phyloP scores from a whole-genome alignment of 2,888 invertebrate species.

The Cetonia aurata region DNA sequence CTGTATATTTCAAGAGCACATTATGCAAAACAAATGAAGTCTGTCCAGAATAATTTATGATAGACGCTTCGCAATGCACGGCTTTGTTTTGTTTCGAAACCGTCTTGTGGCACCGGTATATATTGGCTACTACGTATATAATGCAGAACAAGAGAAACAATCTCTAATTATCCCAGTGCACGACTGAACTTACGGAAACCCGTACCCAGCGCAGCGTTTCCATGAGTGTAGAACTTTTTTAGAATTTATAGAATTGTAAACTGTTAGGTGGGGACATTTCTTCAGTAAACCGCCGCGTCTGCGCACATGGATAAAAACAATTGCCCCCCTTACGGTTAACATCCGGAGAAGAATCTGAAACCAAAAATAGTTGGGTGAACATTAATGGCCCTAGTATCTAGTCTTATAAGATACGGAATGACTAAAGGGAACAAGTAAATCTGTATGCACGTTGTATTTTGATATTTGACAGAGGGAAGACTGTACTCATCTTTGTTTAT shows the following conservation, averaged over 20 bases:
- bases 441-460: no score
- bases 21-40: conserved; percentile 33
- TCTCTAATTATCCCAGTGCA: conserved; percentile 33
- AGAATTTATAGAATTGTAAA: conserved; percentile 14
- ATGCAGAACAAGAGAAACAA: conserved; percentile 16
- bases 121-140: neutral
- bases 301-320: neutral
- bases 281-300: conserved; percentile 11
- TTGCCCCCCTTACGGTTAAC: conserved; percentile 20
- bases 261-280: conserved; percentile 10
- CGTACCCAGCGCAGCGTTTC: conserved; percentile 5
- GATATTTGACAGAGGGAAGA: no score
- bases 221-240: conserved; percentile 16
- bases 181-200: conserved; percentile 21
- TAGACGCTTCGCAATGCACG: conserved; percentile 13
- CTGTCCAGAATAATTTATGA: conserved; percentile 36
- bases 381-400: neutral
- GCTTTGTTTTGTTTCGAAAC: conserved; percentile 26
- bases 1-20: conserved; percentile 23
- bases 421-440: conserved; percentile 2
- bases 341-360: conserved; percentile 30
- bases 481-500: no score
- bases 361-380: conserved; percentile 1
- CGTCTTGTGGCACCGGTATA: neutral
- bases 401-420: neutral